Evolutionary conservation across 2,797 vertebrate species (phyloP).

Genomic region (Coregonus suidteri): DNA sequence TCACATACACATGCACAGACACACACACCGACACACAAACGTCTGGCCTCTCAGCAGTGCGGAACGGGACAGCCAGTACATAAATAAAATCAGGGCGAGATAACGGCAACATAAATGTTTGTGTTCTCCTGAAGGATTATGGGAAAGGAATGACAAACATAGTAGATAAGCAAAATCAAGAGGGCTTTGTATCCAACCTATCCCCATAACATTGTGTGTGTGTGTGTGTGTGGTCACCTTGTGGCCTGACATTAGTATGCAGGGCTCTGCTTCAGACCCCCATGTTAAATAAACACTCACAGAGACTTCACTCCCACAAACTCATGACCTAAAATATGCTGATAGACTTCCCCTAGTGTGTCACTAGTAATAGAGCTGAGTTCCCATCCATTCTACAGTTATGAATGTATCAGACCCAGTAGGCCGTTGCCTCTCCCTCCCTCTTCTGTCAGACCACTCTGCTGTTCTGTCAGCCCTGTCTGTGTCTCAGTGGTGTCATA

Average conservation of each 20-base stretch:
- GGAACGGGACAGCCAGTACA: slow-evolving; percentile 34
- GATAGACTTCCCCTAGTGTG: not conserved
- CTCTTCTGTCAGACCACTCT: not conserved
- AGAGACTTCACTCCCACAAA: slow-evolving; percentile 66
- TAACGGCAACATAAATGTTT: slow-evolving; percentile 54
- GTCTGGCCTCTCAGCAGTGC: slow-evolving; percentile 1
- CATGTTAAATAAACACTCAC: slow-evolving; percentile 71
- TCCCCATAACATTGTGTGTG: not conserved
- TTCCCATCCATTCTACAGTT: not conserved
- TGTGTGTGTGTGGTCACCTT: slow-evolving; percentile 35
- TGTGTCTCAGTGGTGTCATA: not conserved
- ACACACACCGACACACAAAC: not conserved
- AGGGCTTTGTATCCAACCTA: not conserved
- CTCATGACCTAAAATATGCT: slow-evolving; percentile 54
- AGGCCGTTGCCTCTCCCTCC: not conserved
- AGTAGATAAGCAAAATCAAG: slow-evolving; percentile 21
- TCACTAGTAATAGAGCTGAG: not conserved
- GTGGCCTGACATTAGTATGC: slow-evolving; percentile 45
- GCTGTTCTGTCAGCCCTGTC: not conserved
- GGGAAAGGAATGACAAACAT: slow-evolving; percentile 27
- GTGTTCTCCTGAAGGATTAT: slow-evolving; percentile 25
- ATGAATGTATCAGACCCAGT: not conserved
- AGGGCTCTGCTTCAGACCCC: slow-evolving; percentile 57
- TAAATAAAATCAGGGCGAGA: slow-evolving; percentile 48
- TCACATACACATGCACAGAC: slow-evolving; percentile 24